These are phyloP conservation scores for Mormyrops attenuatus DNA, from an alignment of 2,797 vertebrate species.

Conservation along the genomic window DNA sequence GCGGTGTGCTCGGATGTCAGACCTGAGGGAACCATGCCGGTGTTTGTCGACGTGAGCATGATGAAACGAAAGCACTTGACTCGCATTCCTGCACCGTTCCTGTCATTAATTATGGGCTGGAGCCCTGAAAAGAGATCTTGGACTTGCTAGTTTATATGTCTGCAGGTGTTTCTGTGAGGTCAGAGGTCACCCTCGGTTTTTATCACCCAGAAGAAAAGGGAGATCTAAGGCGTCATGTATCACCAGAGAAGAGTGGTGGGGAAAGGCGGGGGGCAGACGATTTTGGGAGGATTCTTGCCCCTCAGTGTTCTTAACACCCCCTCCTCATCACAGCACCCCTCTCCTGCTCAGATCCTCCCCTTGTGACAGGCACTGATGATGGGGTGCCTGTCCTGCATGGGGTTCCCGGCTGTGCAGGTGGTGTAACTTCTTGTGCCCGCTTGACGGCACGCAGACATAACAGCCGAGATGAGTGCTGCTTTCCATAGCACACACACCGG, in stretches of 20 bases:
- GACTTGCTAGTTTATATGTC: background rate
- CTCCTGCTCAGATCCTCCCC: background rate
- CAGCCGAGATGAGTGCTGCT: conserved; percentile 44
- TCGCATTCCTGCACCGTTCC: background rate
- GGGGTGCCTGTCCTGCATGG: background rate
- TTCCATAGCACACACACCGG: conserved; percentile 24
- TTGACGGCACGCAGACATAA: conserved; percentile 43
- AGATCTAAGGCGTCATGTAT: background rate
- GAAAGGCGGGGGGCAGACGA: background rate
- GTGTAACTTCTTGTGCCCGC: conserved; percentile 18
- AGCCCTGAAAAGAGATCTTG: background rate
- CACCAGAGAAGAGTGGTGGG: background rate
- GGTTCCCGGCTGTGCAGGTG: conserved; percentile 25
- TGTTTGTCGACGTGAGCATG: background rate
- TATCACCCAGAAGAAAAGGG: background rate
- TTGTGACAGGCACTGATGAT: conserved; percentile 43
- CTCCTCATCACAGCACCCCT: background rate
- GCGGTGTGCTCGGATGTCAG: background rate
- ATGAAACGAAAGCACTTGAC: background rate
- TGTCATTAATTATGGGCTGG: background rate
- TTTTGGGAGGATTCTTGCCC: background rate
- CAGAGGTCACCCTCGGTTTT: background rate
- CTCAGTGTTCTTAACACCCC: background rate
- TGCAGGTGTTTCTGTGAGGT: background rate
- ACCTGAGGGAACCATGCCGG: background rate